Percentiles rank a stretch among this genome's conserved stretches.
Evolutionary conservation across 2,113 vertebrate species (phyloP).

Genomic region (Myiozetetes cayanensis): DNA sequence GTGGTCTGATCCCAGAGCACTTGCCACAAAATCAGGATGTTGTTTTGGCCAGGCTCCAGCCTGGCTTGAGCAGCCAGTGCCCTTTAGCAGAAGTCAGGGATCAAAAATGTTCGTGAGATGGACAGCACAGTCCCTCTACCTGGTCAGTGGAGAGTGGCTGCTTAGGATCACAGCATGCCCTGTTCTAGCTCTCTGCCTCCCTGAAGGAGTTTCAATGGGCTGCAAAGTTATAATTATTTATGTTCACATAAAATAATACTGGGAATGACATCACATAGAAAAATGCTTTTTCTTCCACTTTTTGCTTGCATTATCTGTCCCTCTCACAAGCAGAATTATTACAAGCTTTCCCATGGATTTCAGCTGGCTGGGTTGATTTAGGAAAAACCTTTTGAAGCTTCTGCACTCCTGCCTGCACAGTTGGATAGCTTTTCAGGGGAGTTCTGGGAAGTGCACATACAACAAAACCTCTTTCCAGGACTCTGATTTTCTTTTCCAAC

Average conservation of each 20-base stretch:
- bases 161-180: neutral
- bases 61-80: neutral
- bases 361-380: conserved; percentile 16
- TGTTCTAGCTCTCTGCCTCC: neutral
- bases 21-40: conserved; percentile 40
- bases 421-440: conserved; percentile 37
- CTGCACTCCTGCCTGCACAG: conserved; percentile 38
- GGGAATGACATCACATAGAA: neutral
- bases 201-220: neutral
- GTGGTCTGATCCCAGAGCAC: conserved; percentile 22
- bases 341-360: conserved; percentile 7
- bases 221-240: neutral
- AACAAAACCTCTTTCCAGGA: conserved; percentile 52
- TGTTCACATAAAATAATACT: neutral
- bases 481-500: conserved; percentile 50
- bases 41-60: conserved; percentile 21
- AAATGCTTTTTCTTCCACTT: neutral
- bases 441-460: conserved; percentile 56
- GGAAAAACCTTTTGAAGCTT: conserved; percentile 54
- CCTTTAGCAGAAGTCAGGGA: neutral
- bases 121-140: neutral
- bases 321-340: conserved; percentile 17
- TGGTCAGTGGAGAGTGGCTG: neutral
- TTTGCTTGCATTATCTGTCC: neutral
- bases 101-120: neutral